Percentiles rank a stretch among this genome's conserved stretches.
phyloP scores from a whole-genome alignment of 2,888 invertebrate species.

The Globia sparganii region DNA sequence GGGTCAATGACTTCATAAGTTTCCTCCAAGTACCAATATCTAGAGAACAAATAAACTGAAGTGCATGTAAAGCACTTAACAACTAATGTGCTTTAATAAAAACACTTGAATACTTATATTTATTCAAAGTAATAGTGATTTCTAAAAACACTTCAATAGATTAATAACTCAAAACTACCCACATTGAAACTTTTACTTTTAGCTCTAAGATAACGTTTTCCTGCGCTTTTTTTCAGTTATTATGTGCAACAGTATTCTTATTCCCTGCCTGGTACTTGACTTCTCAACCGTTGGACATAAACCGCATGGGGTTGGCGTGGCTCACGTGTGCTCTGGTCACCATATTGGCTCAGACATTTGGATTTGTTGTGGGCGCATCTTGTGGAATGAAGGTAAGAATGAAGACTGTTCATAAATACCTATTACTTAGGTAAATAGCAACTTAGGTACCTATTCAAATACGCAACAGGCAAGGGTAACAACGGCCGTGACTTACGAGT shows the following conservation, averaged over 20 bases:
- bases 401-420: background rate
- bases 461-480: background rate
- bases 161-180: conserved; percentile 1
- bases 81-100: background rate
- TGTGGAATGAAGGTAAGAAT: conserved; percentile 91
- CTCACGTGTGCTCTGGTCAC: conserved; percentile 92
- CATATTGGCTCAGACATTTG: conserved; percentile 94
- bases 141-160: background rate
- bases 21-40: background rate
- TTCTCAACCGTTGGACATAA: conserved; percentile 92
- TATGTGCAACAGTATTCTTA: conserved; percentile 93
- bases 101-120: background rate
- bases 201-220: background rate
- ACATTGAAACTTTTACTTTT: background rate
- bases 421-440: background rate
- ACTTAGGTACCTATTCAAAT: background rate
- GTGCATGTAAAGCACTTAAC: background rate
- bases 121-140: background rate
- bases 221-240: conserved; percentile 86
- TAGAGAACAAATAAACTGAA: conserved; percentile 9
- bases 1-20: conserved; percentile 8
- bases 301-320: conserved; percentile 92
- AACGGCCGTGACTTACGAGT: background rate
- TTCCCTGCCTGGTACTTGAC: conserved; percentile 95
- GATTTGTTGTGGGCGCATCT: conserved; percentile 93